These are phyloP conservation scores for Spodoptera exigua DNA, from an alignment of 2,888 invertebrate species.

Conservation along the genomic window DNA sequence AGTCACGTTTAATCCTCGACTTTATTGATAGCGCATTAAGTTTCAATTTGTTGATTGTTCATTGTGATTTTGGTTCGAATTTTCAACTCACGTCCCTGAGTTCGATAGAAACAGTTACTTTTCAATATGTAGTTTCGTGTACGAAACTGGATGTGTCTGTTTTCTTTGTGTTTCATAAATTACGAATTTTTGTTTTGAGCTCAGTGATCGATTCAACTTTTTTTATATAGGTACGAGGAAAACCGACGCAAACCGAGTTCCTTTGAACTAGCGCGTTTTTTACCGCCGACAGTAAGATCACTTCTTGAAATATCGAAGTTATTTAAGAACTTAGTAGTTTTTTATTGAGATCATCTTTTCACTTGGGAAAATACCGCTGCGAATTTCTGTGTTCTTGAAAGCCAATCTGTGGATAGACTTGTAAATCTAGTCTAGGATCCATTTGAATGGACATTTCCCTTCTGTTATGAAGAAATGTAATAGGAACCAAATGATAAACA, in stretches of 20 bases:
- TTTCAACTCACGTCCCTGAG: slow-evolving; percentile 19
- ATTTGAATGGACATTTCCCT: not conserved
- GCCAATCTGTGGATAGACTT: slow-evolving; percentile 8
- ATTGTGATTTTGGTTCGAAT: slow-evolving; percentile 9
- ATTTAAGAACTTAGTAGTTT: slow-evolving; percentile 22
- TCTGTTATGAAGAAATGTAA: not conserved
- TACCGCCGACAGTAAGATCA: slow-evolving; percentile 25
- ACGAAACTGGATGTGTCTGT: slow-evolving; percentile 26
- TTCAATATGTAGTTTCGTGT: slow-evolving; percentile 35
- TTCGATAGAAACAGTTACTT: slow-evolving; percentile 22
- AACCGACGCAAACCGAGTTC: slow-evolving; percentile 18
- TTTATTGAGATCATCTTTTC: slow-evolving; percentile 26
- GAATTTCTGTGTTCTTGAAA: slow-evolving; percentile 9
- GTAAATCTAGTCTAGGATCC: not conserved
- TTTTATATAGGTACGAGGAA: slow-evolving; percentile 32
- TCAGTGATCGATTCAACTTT: slow-evolving; percentile 40
- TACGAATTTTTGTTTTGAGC: slow-evolving; percentile 42
- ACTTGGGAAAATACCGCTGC: slow-evolving; percentile 9
- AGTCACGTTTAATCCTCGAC: too few species aligned
- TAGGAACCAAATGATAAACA: not conserved
- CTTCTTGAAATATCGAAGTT: slow-evolving; percentile 32
- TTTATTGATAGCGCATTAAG: not conserved
- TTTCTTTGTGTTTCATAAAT: slow-evolving; percentile 37
- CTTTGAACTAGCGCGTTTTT: slow-evolving; percentile 43
- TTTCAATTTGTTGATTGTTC: slow-evolving; percentile 19